Evolutionary conservation across 2,888 invertebrate genomes (phyloP).

Genomic region (Pristionchus mayeri): DNA sequence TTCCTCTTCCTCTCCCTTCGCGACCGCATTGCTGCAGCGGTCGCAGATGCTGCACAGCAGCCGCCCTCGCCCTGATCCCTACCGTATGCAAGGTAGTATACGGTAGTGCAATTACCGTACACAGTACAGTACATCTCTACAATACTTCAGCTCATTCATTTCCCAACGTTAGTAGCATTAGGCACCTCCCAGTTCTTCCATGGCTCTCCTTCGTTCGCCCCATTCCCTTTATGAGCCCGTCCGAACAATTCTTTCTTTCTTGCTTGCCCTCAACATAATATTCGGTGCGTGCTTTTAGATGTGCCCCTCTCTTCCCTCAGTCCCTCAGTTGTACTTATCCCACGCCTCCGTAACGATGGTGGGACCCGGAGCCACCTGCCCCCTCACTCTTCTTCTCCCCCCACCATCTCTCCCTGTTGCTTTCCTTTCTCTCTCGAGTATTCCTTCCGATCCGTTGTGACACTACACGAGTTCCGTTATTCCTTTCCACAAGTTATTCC

Average conservation of each 20-base stretch:
- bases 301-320: neutral
- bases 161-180: too few relatives aligned
- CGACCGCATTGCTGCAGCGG: neutral
- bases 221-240: neutral
- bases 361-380: neutral
- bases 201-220: neutral
- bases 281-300: neutral
- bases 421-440: slow-evolving; percentile 3
- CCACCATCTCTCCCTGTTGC: neutral
- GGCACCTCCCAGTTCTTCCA: neutral
- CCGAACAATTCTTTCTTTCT: neutral
- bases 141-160: neutral
- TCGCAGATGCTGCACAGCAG: neutral
- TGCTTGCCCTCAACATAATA: neutral
- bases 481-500: slow-evolving; percentile 9
- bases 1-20: slow-evolving; percentile 36
- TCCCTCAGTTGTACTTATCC: neutral
- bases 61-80: neutral
- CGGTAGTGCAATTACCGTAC: too few relatives aligned
- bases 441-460: slow-evolving; percentile 37
- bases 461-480: neutral
- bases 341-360: too few relatives aligned
- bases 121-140: too few relatives aligned
- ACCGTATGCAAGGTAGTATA: too few relatives aligned
- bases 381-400: neutral